These are phyloP conservation scores for Drosophila aldrichi DNA, from an alignment of 2,888 invertebrate genomes.

Conservation along the genomic window DNA sequence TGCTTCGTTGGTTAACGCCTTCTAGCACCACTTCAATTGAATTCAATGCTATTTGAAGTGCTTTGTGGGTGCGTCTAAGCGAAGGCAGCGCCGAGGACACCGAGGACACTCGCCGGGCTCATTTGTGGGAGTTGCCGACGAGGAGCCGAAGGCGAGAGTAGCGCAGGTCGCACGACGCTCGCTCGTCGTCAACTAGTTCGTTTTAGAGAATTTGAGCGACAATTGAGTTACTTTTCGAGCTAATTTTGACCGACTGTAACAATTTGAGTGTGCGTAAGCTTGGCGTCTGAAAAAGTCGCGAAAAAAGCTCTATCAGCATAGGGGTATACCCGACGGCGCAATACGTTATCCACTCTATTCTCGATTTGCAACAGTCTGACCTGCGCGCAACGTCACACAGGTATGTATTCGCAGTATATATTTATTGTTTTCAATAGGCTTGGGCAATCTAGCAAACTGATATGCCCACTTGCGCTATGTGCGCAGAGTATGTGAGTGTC, in stretches of 20 bases:
- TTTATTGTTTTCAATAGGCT: not conserved
- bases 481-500: not conserved
- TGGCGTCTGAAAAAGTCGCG: not conserved
- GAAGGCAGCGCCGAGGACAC: constrained; percentile 28
- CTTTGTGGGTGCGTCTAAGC: constrained; percentile 78
- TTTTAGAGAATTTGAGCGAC: constrained; percentile 42
- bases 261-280: constrained; percentile 46
- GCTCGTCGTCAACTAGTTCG: constrained; percentile 31
- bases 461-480: not conserved
- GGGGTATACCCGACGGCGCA: too few relatives aligned
- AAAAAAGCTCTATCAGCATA: constrained; percentile 43
- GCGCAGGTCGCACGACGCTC: constrained; percentile 28
- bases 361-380: not conserved
- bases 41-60: constrained; percentile 65
- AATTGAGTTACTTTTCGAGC: constrained; percentile 75
- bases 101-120: constrained; percentile 18
- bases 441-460: not conserved
- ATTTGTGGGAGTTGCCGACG: constrained; percentile 68
- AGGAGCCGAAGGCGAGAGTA: constrained; percentile 38
- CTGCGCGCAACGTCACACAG: not conserved
- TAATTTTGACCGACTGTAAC: constrained; percentile 28
- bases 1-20: constrained; percentile 76
- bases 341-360: not conserved
- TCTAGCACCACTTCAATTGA: constrained; percentile 70
- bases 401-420: not conserved